Evolutionary conservation across 1,140 invertebrate species (phyloP).

Genomic region (Procambarus clarkii): DNA sequence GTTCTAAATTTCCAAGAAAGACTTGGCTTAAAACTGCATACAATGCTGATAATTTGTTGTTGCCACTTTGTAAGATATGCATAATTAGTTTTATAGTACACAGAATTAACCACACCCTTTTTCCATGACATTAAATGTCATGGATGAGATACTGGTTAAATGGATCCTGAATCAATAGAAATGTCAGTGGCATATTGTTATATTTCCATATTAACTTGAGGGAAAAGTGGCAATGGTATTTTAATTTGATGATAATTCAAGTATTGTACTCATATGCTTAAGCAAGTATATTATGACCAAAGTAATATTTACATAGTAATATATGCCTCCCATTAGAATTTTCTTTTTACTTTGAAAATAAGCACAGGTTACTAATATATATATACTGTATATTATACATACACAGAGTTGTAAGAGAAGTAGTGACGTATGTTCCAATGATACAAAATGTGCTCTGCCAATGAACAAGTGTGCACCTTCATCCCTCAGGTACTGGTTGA

Average conservation of each 20-base stretch:
- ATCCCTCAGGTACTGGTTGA: constrained; percentile 30
- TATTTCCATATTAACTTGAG: constrained; percentile 8
- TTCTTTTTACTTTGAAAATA: not conserved
- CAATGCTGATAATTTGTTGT: not conserved
- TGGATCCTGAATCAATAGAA: not conserved
- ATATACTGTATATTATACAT: not conserved
- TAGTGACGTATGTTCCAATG: constrained; percentile 4
- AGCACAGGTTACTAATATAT: not conserved
- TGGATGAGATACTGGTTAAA: not conserved
- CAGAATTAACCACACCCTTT: too few relatives aligned
- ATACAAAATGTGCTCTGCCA: constrained; percentile 6
- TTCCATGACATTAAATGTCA: not conserved
- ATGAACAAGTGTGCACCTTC: constrained; percentile 24
- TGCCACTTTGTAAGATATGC: not conserved
- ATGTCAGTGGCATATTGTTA: not conserved
- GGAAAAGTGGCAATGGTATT: constrained; percentile 9
- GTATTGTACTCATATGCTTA: not conserved
- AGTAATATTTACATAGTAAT: not conserved
- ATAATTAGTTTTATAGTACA: too few relatives aligned
- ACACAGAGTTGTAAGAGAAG: not conserved
- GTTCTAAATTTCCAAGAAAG: not conserved
- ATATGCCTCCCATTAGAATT: not conserved
- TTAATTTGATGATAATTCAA: not conserved
- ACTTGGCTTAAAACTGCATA: not conserved
- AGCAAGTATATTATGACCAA: not conserved